Evolutionary conservation across 2,797 vertebrate genomes (phyloP), one percentile per base, ranked within the genome.

Genomic region (Crotalus adamanteus): DNA sequence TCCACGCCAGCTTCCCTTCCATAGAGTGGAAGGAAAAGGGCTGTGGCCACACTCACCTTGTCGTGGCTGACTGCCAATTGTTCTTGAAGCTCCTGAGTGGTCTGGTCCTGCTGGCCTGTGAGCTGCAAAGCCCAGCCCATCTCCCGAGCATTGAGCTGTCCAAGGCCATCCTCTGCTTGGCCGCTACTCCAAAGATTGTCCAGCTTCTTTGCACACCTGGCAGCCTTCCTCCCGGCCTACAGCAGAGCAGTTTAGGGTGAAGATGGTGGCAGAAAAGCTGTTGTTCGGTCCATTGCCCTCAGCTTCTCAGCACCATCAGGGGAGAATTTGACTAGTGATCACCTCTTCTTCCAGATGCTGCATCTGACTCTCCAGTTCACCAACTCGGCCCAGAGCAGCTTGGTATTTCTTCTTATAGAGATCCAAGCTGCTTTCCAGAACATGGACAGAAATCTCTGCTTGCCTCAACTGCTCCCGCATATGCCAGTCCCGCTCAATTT

Each of bases 371-470:
- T 98, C 97, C 92, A 98, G 97, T 91, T 97, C 95, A 63, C 97
- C 92, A 0, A 97, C 95, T 87, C 97, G 97, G 95, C 92, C 96
- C 91, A 98, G 91, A 55, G 95, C 97, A n/a, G 96, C 94, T 95
- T 97, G 96, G 92, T 97, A 98, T 95, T 98, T 98, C 94, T 96
- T 95, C 86, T 98, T 97, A 92, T 96, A 56, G 73, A 97, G 94
- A 86, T 97, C 97, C 91, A 96, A 95, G 91, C 94, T 95, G 87
- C 94, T 95, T 92, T 98, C 97, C 94, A 98, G 96, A 90, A 97
- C 94, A 57, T 96, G 90, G 0, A 96, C 94, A 85, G 97, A 96
- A 95, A 95, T 91, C 93, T 97, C 96, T 0, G 96, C 95, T 83
- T 97, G 97, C 31, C 92, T 91, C 3, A 97, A 95, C 63, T 95